These are phyloP conservation scores for Phallusia fumigata DNA, from an alignment of 23 tunicate genomes.

Conservation along the genomic window DNA sequence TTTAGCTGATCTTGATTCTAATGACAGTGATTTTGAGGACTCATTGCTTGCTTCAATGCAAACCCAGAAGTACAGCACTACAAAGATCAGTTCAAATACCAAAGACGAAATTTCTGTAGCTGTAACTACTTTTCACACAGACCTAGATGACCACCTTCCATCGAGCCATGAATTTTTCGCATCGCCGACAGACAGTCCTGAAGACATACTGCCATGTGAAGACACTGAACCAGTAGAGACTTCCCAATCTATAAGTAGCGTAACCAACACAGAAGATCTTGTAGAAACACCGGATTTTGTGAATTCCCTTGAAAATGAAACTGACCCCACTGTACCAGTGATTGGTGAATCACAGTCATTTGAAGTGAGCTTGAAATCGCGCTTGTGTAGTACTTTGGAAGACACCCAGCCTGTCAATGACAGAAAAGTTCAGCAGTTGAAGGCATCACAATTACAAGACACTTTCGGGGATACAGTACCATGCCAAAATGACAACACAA, in stretches of 20 bases:
- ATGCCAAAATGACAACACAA: too few relatives aligned
- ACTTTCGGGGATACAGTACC: too few relatives aligned
- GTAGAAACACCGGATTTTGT: background rate
- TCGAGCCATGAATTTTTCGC: background rate
- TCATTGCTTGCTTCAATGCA: too few relatives aligned
- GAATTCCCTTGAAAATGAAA: background rate
- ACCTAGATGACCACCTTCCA: background rate
- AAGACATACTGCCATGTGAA: background rate
- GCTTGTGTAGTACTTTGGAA: background rate
- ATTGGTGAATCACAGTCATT: background rate
- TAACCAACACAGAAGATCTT: background rate
- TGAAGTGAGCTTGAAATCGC: background rate
- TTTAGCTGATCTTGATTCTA: too few relatives aligned
- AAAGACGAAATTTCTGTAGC: too few relatives aligned
- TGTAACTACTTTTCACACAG: too few relatives aligned
- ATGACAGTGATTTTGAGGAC: too few relatives aligned
- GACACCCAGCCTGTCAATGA: background rate
- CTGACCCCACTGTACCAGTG: background rate
- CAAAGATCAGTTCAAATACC: too few relatives aligned
- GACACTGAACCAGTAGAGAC: background rate
- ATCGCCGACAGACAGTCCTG: background rate
- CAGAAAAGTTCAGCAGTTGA: background rate
- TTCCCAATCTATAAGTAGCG: background rate
- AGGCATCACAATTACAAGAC: background rate
- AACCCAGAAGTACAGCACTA: too few relatives aligned